These are phyloP conservation scores for Ailurus styani DNA, from an alignment of 2,113 vertebrate species.

Conservation along the genomic window DNA sequence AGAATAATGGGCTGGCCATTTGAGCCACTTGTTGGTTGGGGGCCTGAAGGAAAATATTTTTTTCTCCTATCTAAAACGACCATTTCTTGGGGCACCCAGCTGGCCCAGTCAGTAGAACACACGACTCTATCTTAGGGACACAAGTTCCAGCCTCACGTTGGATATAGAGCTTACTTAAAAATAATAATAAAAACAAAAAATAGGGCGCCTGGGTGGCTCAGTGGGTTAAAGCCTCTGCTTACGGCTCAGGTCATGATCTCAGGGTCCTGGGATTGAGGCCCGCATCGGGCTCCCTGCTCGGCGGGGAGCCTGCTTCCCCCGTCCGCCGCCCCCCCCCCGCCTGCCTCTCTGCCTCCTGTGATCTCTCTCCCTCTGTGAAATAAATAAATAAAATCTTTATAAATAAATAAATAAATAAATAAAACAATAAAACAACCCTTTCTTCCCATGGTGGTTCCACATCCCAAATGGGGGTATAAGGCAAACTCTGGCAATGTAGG, in stretches of 20 bases:
- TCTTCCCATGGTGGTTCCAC: background rate
- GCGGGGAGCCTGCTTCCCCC: too few species aligned
- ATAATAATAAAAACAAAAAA: background rate
- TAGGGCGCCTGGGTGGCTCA: too few species aligned
- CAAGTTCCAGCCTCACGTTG: background rate
- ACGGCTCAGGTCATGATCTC: too few species aligned
- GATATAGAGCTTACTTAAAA: background rate
- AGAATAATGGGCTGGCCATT: background rate
- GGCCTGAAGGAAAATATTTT: background rate
- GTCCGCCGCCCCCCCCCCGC: too few species aligned
- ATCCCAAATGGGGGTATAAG: background rate
- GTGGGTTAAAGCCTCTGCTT: too few species aligned
- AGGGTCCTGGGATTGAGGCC: too few species aligned
- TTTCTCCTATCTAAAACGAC: constrained; percentile 5
- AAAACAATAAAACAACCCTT: constrained; percentile 17
- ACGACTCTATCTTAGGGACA: background rate
- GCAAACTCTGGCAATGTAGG: background rate
- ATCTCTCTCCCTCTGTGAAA: too few species aligned
- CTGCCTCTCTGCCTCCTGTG: too few species aligned
- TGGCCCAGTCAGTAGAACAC: background rate
- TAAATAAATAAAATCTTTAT: too few species aligned
- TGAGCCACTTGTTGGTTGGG: background rate
- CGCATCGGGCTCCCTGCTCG: too few species aligned
- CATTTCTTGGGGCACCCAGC: background rate
- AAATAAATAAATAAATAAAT: too few species aligned